These are phyloP conservation scores for Heliconius sara DNA, from an alignment of 2,888 invertebrate genomes.

Conservation along the genomic window DNA sequence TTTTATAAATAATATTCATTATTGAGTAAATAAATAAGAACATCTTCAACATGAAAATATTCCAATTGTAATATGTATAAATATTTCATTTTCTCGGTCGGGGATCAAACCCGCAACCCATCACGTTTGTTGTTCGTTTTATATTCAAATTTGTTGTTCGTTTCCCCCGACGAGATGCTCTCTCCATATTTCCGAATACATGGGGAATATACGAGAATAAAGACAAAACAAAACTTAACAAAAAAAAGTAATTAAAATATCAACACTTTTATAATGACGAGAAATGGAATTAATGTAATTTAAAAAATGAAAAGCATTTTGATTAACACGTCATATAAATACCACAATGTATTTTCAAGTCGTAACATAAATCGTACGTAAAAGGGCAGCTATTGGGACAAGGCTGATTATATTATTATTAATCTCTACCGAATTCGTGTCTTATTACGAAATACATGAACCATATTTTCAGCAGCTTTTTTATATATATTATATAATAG, in stretches of 20 bases:
- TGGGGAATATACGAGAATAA: not conserved
- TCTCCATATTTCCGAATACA: too few relatives aligned
- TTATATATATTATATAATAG: not conserved
- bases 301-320: constrained; percentile 28
- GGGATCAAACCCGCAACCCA: too few relatives aligned
- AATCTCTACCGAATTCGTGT: constrained; percentile 24
- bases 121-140: too few relatives aligned
- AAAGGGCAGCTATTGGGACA: constrained; percentile 33
- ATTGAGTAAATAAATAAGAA: too few relatives aligned
- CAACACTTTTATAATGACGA: not conserved
- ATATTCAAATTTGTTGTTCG: too few relatives aligned
- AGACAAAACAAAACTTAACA: not conserved
- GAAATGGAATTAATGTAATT: not conserved
- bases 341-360: constrained; percentile 29
- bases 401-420: constrained; percentile 37
- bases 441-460: constrained; percentile 15
- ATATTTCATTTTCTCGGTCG: too few relatives aligned
- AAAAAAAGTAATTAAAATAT: constrained; percentile 5
- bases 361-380: constrained; percentile 35
- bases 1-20: too few relatives aligned
- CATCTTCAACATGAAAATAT: too few relatives aligned
- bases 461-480: not conserved
- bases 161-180: too few relatives aligned
- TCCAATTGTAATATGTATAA: too few relatives aligned
- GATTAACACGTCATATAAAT: constrained; percentile 42